phyloP scores from a whole-genome alignment of 2,797 vertebrate species.

The Acipenser transmontanus region DNA sequence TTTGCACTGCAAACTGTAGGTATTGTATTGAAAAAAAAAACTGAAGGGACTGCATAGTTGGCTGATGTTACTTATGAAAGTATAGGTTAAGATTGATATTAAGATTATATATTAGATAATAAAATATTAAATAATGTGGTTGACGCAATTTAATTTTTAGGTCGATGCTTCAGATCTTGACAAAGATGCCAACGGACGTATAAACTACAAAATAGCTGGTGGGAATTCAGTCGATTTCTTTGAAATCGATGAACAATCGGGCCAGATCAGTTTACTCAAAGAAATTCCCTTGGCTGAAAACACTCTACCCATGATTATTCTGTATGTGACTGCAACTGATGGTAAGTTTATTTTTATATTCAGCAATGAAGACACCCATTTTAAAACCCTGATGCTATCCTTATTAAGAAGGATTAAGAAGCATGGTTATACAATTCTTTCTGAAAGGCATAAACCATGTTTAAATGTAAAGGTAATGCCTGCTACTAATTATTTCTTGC shows the following conservation, averaged over 20 bases:
- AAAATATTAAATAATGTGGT: too few species aligned
- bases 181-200: conserved; percentile 51
- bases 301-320: conserved; percentile 40
- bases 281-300: conserved; percentile 45
- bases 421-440: too few species aligned
- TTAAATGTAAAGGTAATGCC: too few species aligned
- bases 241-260: conserved; percentile 42
- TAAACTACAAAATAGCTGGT: conserved; percentile 53
- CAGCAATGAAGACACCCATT: conserved; percentile 9
- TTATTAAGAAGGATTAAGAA: too few species aligned
- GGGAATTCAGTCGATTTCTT: conserved; percentile 59
- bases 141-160: conserved; percentile 29
- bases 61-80: too few species aligned
- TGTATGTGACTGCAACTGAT: conserved; percentile 61
- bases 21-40: too few species aligned
- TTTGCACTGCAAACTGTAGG: too few species aligned
- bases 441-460: too few species aligned
- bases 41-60: too few species aligned
- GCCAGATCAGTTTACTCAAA: conserved; percentile 47
- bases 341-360: conserved; percentile 39
- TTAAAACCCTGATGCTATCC: conserved; percentile 4
- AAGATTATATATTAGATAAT: too few species aligned
- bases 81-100: too few species aligned
- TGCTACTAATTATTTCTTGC: too few species aligned
- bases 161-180: conserved; percentile 59